Evolutionary conservation across 2,888 invertebrate genomes (phyloP).

Genomic region (Dione juno): DNA sequence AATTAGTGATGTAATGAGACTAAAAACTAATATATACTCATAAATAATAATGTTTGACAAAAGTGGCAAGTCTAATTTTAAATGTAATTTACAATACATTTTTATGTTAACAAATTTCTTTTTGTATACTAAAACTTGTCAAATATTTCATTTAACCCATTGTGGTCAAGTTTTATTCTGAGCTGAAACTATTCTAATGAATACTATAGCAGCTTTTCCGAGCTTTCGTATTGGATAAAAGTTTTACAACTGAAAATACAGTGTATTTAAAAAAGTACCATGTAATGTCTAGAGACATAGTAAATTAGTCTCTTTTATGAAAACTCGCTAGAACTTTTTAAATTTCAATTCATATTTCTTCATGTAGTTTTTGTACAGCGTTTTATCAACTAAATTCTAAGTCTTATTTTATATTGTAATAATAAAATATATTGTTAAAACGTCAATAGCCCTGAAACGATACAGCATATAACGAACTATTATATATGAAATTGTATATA

Average conservation of each 20-base stretch:
- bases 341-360: not conserved
- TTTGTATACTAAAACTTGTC: constrained; percentile 16
- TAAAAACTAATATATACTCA: too few relatives aligned
- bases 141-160: constrained; percentile 33
- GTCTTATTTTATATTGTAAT: too few relatives aligned
- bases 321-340: not conserved
- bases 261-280: not conserved
- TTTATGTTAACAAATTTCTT: not conserved
- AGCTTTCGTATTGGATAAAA: constrained; percentile 27
- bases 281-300: not conserved
- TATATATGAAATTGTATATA: too few relatives aligned
- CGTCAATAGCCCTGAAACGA: too few relatives aligned
- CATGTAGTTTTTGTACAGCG: not conserved
- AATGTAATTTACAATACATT: not conserved
- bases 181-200: constrained; percentile 30
- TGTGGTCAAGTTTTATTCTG: constrained; percentile 30
- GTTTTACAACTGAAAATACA: constrained; percentile 11
- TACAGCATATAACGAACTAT: too few relatives aligned
- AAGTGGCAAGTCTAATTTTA: not conserved
- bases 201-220: constrained; percentile 22
- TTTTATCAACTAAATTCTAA: too few relatives aligned
- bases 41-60: too few relatives aligned
- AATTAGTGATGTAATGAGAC: too few relatives aligned
- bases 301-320: constrained; percentile 11
- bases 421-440: too few relatives aligned